Conservation (phyloP, 2,113 vertebrate genomes). For the Baryphthengus martii region DNA sequence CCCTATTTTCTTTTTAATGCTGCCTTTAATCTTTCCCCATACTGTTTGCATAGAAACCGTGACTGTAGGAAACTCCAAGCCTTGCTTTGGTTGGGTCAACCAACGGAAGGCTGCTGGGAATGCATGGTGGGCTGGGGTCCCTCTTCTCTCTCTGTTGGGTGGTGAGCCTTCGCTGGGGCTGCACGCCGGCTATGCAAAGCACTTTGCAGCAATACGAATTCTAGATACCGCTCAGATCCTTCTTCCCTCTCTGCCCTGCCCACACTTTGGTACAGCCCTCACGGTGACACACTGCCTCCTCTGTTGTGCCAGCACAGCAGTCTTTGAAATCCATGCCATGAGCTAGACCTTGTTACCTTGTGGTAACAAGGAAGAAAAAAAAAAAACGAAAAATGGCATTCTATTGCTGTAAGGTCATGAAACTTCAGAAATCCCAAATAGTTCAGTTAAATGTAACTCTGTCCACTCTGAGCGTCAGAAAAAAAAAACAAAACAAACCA, state of each 20-base stretch:
- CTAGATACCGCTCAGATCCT: neutral
- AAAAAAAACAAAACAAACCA: neutral
- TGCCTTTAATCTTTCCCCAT: neutral
- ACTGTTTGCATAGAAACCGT: neutral
- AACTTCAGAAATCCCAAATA: neutral
- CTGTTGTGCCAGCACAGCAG: constrained; percentile 1
- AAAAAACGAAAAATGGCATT: neutral
- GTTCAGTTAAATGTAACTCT: neutral
- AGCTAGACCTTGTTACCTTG: neutral
- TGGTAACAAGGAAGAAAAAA: neutral
- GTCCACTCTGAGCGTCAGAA: neutral
- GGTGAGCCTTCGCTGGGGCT: neutral
- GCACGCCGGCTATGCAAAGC: neutral
- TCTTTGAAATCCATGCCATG: neutral
- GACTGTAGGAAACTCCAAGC: neutral
- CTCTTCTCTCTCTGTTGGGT: accelerated
- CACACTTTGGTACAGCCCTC: neutral
- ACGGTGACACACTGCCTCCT: neutral
- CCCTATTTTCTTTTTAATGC: neutral
- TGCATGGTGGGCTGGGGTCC: neutral
- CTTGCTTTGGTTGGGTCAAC: neutral
- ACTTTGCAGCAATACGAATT: neutral
- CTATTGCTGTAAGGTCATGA: neutral
- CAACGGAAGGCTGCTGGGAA: neutral
- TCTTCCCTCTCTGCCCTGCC: neutral